Conservation (phyloP, 2,113 vertebrate genomes). For the Nyctibius bracteatus region DNA sequence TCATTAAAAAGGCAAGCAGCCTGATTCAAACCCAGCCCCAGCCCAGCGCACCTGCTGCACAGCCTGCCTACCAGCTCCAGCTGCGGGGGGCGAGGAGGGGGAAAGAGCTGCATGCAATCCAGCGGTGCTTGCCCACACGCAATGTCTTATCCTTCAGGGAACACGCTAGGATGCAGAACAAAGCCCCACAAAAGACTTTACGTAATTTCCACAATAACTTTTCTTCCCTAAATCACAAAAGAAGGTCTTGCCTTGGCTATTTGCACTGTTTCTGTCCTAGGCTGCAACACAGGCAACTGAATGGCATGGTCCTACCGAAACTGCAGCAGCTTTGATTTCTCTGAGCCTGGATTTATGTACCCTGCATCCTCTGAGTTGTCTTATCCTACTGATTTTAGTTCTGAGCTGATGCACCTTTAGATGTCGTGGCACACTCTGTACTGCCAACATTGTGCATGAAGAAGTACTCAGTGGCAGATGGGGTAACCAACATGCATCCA, state of each 20-base stretch:
- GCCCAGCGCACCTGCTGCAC: background rate
- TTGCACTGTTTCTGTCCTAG: too few relatives aligned
- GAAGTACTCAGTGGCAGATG: background rate
- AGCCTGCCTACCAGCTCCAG: slow-evolving; percentile 43
- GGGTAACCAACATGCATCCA: background rate
- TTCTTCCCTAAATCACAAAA: slow-evolving; percentile 6
- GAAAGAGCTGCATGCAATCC: slow-evolving; percentile 5
- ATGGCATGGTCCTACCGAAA: too few relatives aligned
- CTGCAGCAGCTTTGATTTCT: too few relatives aligned
- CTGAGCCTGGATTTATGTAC: too few relatives aligned
- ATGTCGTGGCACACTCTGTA: background rate
- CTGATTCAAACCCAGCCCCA: background rate
- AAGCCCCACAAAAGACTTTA: background rate
- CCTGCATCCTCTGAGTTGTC: background rate
- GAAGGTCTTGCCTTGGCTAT: too few relatives aligned
- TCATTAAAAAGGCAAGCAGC: slow-evolving; percentile 42
- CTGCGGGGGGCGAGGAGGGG: background rate
- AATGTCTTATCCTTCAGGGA: background rate
- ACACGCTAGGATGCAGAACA: background rate
- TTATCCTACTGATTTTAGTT: background rate
- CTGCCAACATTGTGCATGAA: background rate
- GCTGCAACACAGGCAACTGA: too few relatives aligned
- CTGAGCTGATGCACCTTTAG: background rate
- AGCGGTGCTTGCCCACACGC: background rate
- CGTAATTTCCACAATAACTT: background rate